Percentiles rank a stretch among this genome's conserved stretches.
These are phyloP conservation scores for Craseonycteris thonglongyai DNA, from an alignment of 2,113 vertebrate genomes.

Conservation along the genomic window DNA sequence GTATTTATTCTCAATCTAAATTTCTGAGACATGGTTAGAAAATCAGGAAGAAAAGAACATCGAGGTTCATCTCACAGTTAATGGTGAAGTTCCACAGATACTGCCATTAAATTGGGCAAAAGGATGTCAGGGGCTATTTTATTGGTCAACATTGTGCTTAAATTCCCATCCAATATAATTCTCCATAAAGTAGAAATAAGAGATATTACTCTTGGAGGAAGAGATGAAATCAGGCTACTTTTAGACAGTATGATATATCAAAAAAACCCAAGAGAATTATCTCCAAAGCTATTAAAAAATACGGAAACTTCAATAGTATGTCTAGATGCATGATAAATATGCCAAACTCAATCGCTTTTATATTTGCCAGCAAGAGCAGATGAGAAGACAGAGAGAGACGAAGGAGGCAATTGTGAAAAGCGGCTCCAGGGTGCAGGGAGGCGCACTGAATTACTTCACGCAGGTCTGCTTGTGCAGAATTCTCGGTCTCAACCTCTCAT, in stretches of 20 bases:
- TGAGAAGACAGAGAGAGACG: not conserved
- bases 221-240: not conserved
- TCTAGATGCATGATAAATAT: not conserved
- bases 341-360: not conserved
- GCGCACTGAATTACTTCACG: not conserved
- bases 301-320: not conserved
- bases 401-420: not conserved
- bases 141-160: not conserved
- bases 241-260: not conserved
- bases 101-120: not conserved
- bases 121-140: not conserved
- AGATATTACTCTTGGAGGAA: not conserved
- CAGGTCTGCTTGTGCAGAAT: not conserved
- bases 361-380: not conserved
- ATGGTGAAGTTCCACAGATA: not conserved
- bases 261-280: conserved; percentile 8
- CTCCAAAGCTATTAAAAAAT: conserved; percentile 18
- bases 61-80: not conserved
- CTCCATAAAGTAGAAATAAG: not conserved
- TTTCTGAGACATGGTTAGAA: not conserved
- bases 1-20: not conserved
- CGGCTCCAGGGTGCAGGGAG: rapidly evolving
- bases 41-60: not conserved
- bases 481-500: not conserved
- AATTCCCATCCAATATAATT: not conserved